Percentiles rank a stretch among this genome's conserved stretches.
Conservation (phyloP, 2,888 invertebrate genomes). For the Eristalis intricaria region DNA sequence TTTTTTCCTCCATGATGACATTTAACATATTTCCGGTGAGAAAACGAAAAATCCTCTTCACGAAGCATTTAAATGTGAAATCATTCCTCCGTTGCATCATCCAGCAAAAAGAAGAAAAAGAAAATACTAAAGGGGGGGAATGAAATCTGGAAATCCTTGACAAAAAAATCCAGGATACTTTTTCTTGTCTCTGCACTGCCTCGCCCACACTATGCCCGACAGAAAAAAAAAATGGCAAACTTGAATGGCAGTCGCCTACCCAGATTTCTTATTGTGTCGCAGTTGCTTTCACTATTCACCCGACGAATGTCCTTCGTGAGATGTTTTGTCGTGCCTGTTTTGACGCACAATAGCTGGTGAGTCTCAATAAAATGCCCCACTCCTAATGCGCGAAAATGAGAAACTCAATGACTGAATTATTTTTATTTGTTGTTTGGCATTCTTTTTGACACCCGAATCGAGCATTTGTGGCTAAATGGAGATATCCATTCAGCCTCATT, state of each 20-base stretch:
- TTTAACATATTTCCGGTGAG: too few species aligned
- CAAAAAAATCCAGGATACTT: neutral
- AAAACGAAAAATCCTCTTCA: too few species aligned
- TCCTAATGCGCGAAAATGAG: neutral
- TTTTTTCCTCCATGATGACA: too few species aligned
- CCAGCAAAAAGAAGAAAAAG: too few species aligned
- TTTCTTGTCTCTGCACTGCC: neutral
- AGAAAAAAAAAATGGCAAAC: neutral
- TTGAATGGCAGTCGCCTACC: neutral
- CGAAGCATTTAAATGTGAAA: too few species aligned
- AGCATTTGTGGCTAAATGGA: neutral
- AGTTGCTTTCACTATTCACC: neutral
- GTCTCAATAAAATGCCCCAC: neutral
- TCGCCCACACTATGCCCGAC: neutral
- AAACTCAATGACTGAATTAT: neutral
- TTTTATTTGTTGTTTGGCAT: neutral
- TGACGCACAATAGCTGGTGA: neutral
- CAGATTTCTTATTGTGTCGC: neutral
- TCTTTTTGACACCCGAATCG: neutral
- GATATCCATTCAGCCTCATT: neutral
- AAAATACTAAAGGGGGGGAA: too few species aligned
- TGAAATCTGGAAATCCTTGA: too few species aligned
- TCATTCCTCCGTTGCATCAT: too few species aligned
- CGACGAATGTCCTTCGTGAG: neutral
- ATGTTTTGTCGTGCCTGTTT: neutral